Evolutionary conservation across 2,888 invertebrate genomes (phyloP), one percentile per base, ranked within the genome.

Genomic region (Drosophila seclusa): DNA sequence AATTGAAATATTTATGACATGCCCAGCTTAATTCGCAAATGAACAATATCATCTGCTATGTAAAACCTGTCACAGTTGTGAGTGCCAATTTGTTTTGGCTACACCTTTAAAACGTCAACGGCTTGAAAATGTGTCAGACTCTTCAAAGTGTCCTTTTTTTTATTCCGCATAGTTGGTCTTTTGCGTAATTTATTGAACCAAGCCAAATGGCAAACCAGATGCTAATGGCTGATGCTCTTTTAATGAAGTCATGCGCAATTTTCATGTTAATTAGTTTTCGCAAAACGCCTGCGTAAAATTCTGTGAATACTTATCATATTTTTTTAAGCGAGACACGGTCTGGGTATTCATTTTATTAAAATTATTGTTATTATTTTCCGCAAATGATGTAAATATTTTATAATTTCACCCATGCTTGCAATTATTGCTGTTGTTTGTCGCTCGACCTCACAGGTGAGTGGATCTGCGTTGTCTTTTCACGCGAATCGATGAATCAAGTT

Each of bases 1-100:
- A 85, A 85, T 89, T 89, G 79, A 83, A 87, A 85, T 87, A 89
- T 87, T 87, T 76, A 87, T 89, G 79, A 70, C 78, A 48, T 49
- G 52, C 61, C 18, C 66, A 65, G 55, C 49, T 58, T 45, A 61
- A 67, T 49, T 32, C 50, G 55, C 68, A 65, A 32, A 49, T 55
- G 34, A 65, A 49, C 66, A 62, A 59, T 54, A 67, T 73, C 72
- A 59, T 59, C 67, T 31, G 67, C 55, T 16, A 68, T 69, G 65
- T 66, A 29, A 45, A 42, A 16, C 40, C 40, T 18, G 55, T 10
- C 45, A 29, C 63, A 63, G 29, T 45, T 63, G 34, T 36, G n/a
- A 21, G 29, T 48, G 10, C 2, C 55, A 54, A 55, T 32, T 61
- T 38, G 29, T 21, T 42, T 54, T 32, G 18, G 32, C 18, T 27